Evolutionary conservation across 2,113 vertebrate species (phyloP), one percentile per base, ranked within the genome.

Genomic region (Gadus macrocephalus): DNA sequence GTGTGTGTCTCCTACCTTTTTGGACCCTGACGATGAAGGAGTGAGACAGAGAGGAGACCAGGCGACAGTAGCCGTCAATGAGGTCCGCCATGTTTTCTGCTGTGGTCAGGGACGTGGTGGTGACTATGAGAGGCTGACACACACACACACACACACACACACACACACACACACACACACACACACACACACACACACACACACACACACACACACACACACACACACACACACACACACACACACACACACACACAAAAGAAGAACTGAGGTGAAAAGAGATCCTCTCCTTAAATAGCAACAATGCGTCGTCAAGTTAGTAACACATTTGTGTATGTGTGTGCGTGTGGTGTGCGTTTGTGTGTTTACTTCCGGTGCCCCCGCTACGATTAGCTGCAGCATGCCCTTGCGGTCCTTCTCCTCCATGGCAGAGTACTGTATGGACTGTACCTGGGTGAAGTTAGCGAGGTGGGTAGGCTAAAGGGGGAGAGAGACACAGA

Each of bases 31-130:
- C 91, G 63, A 99, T 98, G 80, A 97, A 98, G 9, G 97, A 99
- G 56, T 94, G 94, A 0, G 93, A 85, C 22, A 93, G 91, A 2
- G 92, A 93, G 1, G 92, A 95, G 87, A 98, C 96, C 67, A 99
- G 95, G 0, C 97, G 93, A 90, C 97, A 99, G 81, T 98, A 99
- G 0, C 97, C 97, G 2, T 99, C 97, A 75, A 99, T 97, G 89
- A 99, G 84, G 90, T 99, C 97, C 0, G 97, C 97, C 97, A 99
- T 98, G 72, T 99, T 99, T 93, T 99, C 97, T 17, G 96, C 97
- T 15, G 96, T 96, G 85, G 94, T 98, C 86, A 99, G 92, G 71
- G 91, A 94, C 0, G 95, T 92, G 1, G 96, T 96, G 17, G 96
- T 99, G 91, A 99, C 96, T 78, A 94, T 99, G 87, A 99, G 94